Percentiles rank a stretch among this genome's conserved stretches.
Conservation (phyloP, 2,113 vertebrate genomes). For the Podarcis muralis region DNA sequence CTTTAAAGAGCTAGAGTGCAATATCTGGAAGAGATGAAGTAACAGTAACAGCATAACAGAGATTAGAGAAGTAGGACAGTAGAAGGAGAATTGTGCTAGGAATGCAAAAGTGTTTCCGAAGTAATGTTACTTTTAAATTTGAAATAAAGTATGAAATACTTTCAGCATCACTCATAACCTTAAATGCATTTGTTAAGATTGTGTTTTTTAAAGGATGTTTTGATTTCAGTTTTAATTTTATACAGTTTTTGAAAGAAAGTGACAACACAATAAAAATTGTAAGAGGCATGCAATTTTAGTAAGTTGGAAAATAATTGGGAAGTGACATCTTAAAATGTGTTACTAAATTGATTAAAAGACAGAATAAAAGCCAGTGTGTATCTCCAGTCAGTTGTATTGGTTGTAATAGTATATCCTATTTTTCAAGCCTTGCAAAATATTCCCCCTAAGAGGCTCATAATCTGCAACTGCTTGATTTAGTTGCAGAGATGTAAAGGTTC, state of each 20-base stretch:
- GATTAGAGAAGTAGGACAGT: not conserved
- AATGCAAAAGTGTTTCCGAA: slow-evolving; percentile 2
- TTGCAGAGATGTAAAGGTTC: not conserved
- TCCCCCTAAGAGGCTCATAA: slow-evolving; percentile 12
- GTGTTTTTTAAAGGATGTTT: not conserved
- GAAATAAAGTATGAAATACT: not conserved
- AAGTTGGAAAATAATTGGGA: not conserved
- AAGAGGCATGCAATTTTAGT: not conserved
- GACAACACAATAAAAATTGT: not conserved
- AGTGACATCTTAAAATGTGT: not conserved
- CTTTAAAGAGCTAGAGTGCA: not conserved
- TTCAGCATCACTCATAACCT: not conserved
- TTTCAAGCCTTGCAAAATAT: not conserved
- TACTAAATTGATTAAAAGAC: slow-evolving; percentile 17
- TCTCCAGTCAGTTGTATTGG: not conserved
- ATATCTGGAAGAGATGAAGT: not conserved
- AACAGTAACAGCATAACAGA: not conserved
- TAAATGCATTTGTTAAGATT: not conserved
- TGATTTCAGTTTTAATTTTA: not conserved
- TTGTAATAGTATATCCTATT: not conserved
- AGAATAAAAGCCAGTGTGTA: not conserved
- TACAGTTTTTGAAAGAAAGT: not conserved
- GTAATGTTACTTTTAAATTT: slow-evolving; percentile 6
- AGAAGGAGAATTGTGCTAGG: slow-evolving; percentile 17
- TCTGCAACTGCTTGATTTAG: not conserved